Base-by-base conservation (phyloP, 35 echinoderm and acorn worm species). In the Acanthaster planci region DNA sequence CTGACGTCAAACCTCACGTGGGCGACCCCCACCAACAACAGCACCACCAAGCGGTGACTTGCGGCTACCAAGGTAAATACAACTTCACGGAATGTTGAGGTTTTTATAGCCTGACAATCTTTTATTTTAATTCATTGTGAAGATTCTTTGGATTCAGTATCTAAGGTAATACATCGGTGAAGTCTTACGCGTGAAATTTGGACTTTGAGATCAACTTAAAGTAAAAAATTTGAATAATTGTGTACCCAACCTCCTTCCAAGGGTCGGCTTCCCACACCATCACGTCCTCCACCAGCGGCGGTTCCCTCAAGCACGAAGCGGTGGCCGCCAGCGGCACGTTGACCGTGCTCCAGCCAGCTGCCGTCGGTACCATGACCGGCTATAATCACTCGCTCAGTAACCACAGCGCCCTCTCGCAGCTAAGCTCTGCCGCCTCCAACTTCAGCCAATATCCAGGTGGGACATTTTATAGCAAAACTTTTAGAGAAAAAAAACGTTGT, bases 21-120 rank as follows among this genome's bases (percentile, higher is more conserved):
- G 14, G 26, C 34, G 64, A 72, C 23, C 64, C 64, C 30, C 64
- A 72, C 30, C 64, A 72, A 27, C 64, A 72, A 72, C 64, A 72
- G 64, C 64, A 72, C 64, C 64, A 72, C 64, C 64, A 72, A 72
- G 64, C 64, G 64, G 64, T 72, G 30, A 72, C 64, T 8, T 72
- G 64, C 30, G 64, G 64, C 30, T 72, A 72, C 34, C 64, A 72
- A 72, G 64, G 64, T 72, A 72, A 47, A 47, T 47, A 47, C n/a
- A n/a, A n/a, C n/a, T n/a, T n/a, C n/a, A n/a, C n/a, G n/a, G n/a
- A n/a, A n/a, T n/a, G n/a, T n/a, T n/a, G n/a, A n/a, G n/a, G n/a
- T n/a, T n/a, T n/a, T n/a, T n/a, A n/a, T n/a, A n/a, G n/a, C n/a
- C n/a, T n/a, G n/a, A n/a, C n/a, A n/a, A n/a, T n/a, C n/a, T n/a